Evolutionary conservation across 2,797 vertebrate genomes (phyloP).

Genomic region (Poecilia velifera): DNA sequence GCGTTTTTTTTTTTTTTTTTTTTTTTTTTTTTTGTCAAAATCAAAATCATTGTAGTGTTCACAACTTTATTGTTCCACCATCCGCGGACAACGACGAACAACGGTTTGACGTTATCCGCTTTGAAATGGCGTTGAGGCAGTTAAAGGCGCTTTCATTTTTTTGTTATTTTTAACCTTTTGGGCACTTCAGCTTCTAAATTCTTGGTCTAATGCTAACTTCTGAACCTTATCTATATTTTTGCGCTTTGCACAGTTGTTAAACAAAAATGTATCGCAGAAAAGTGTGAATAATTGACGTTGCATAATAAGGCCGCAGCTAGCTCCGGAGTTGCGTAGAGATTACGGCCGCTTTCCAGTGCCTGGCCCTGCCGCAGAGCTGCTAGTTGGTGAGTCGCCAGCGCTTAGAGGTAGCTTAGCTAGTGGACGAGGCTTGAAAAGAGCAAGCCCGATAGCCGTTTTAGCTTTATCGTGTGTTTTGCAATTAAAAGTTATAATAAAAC

Average conservation of each 20-base stretch:
- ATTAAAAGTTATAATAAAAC: neutral
- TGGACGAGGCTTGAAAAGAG: slow-evolving; percentile 1
- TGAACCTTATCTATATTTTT: slow-evolving; percentile 17
- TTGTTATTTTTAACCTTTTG: slow-evolving; percentile 52
- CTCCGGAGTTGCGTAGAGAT: slow-evolving; percentile 75
- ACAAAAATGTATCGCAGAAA: slow-evolving; percentile 63
- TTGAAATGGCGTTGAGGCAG: slow-evolving; percentile 83
- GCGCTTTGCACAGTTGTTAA: slow-evolving; percentile 43
- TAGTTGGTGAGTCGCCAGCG: slow-evolving; percentile 71
- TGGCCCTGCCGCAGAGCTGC: slow-evolving; percentile 55
- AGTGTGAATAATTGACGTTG: slow-evolving; percentile 65
- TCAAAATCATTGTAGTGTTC: slow-evolving; percentile 36
- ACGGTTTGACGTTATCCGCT: slow-evolving; percentile 73
- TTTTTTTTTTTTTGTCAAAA: slow-evolving; percentile 8
- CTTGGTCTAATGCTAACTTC: slow-evolving; percentile 32
- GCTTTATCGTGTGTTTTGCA: fast-evolving
- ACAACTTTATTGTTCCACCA: slow-evolving; percentile 80
- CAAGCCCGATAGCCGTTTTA: neutral
- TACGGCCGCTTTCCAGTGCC: slow-evolving; percentile 62
- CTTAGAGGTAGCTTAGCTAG: slow-evolving; percentile 5
- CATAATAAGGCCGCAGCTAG: slow-evolving; percentile 77
- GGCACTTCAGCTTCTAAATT: slow-evolving; percentile 30
- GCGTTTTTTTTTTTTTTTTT: neutral
- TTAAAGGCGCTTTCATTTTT: slow-evolving; percentile 67
- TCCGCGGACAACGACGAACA: slow-evolving; percentile 70